Evolutionary conservation across 2,113 vertebrate species (phyloP).

Genomic region (Gambusia holbrooki): DNA sequence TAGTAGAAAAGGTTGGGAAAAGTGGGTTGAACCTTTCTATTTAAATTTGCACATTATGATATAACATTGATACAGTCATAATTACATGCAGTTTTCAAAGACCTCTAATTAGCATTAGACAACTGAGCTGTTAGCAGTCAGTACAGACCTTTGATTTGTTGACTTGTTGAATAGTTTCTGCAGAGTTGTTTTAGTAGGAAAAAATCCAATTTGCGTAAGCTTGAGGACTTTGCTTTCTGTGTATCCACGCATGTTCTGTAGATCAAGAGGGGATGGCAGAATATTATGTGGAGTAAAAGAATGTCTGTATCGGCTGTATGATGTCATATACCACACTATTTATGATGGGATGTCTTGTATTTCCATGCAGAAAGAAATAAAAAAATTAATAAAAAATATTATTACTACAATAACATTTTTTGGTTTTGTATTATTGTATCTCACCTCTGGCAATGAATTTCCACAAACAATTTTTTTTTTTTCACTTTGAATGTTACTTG

Average conservation of each 20-base stretch:
- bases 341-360: constrained; percentile 7
- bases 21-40: constrained; percentile 6
- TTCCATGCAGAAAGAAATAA: not conserved
- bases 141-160: constrained; percentile 3
- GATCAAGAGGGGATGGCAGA: constrained; percentile 19
- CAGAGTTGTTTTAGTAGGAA: constrained; percentile 1
- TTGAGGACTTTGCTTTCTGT: constrained; percentile 23
- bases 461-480: constrained; percentile 44
- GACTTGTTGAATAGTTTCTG: not conserved
- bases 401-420: not conserved
- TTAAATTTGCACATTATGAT: constrained; percentile 46
- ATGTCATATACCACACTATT: constrained; percentile 1
- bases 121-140: constrained; percentile 8
- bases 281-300: constrained; percentile 39
- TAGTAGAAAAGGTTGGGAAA: constrained; percentile 6
- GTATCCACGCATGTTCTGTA: constrained; percentile 47
- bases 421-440: constrained; percentile 18
- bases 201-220: constrained; percentile 17
- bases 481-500: constrained; percentile 45
- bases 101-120: not conserved
- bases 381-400: not conserved
- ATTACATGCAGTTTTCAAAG: not conserved
- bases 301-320: constrained; percentile 7
- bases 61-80: not conserved
- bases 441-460: constrained; percentile 26